Evolutionary conservation across 2,888 invertebrate genomes (phyloP), one percentile per base, ranked within the genome.

Genomic region (Octonoba sinensis): DNA sequence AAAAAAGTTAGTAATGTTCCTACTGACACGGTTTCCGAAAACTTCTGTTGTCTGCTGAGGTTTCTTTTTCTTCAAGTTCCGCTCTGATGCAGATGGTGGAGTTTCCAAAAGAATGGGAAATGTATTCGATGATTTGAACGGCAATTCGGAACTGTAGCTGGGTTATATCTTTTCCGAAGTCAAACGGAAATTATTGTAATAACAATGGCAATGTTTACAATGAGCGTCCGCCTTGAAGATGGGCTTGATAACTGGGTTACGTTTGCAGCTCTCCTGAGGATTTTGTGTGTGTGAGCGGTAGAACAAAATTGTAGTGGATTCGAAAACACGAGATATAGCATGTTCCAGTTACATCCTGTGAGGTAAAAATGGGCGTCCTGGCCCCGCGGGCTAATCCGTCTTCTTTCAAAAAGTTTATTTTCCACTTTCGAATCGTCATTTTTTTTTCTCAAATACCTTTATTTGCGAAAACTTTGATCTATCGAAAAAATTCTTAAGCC

Each of bases 161-260:
- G 60, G 64, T 62, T 74, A 56, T 69, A 47, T 74, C 73, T 74
- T 56, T 76, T 79, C 15, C 16, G 59, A 22, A 46, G 36, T 16
- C 66, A 46, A 74, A 62, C 66, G 73, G 79, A 81, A 81, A 81
- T 81, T 74, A 81, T 81, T 81, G 64, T 51, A 81, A 73, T 81
- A 47, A 81, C 79, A 81, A 81, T 56, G 47, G 46, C 18, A n/a
- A 3, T 70, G 20, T 20, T 27, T 59, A 22, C 47, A 57, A 47
- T 16, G 15, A 18, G 46, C 22, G 70, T 54, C 56, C 70, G 16
- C 18, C 12, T 62, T 44, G 27, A n/a, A 22, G 44, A 13, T 36
- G 27, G n/a, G 62, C 18, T 62, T 18, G 36, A 3, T 46, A 69
- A 56, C 36, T 44, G 54, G 51, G 69, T 56, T 27, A 27, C 20